A percentile compares a stretch with the other conserved stretches of the same genome.
These are phyloP conservation scores for Toxotes lorentzi DNA, from an alignment of 2,797 vertebrate species.

Conservation along the genomic window DNA sequence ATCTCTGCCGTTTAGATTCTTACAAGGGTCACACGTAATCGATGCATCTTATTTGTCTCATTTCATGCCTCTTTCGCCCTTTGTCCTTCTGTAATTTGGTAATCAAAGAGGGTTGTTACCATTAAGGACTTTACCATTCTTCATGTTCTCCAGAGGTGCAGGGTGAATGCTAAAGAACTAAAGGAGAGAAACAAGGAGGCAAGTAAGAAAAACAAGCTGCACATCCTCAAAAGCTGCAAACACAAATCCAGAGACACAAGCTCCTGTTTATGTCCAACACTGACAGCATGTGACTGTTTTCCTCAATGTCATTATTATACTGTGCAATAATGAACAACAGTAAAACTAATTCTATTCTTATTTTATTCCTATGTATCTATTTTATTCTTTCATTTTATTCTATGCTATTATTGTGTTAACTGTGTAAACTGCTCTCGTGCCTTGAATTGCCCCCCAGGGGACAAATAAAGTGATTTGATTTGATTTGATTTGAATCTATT, in stretches of 20 bases:
- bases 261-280: conserved; percentile 20
- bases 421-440: too few relatives aligned
- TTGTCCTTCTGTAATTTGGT: neutral
- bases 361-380: too few relatives aligned
- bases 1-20: neutral
- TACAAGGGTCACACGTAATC: neutral
- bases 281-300: conserved; percentile 12
- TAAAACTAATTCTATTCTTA: too few relatives aligned
- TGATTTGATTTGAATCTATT: neutral
- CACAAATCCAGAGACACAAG: neutral
- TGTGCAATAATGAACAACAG: neutral
- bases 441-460: too few relatives aligned
- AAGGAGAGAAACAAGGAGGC: neutral
- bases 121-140: neutral
- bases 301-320: conserved; percentile 8
- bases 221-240: conserved; percentile 8
- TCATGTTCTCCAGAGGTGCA: neutral
- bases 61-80: neutral
- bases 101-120: neutral
- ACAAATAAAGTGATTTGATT: too few relatives aligned
- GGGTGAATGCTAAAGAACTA: neutral
- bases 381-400: too few relatives aligned
- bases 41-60: neutral
- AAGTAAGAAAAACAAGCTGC: neutral
- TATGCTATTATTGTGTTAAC: too few relatives aligned